Evolutionary conservation across 1,140 invertebrate genomes (phyloP), one percentile per base, ranked within the genome.

Genomic region (Drosophila bocqueti): DNA sequence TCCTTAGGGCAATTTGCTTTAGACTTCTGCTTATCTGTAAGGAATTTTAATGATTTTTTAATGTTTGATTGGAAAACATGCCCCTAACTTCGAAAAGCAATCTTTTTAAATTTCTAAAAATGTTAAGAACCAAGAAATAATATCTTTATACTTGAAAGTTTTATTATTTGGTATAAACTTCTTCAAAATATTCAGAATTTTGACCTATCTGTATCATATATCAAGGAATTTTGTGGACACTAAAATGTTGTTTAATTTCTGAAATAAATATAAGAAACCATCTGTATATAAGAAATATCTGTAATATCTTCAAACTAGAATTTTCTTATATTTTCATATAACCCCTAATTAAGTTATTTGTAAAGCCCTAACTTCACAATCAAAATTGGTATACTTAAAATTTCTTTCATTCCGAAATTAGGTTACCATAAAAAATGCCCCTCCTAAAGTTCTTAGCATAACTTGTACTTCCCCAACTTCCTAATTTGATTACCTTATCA

Each of bases 401-500:
- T 21, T 45, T 46, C 18, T 47, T 24, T 47, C 45, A 46, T 24
- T 46, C 16, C 29, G 2, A 13, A 18, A 34, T 16, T 16, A 26
- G 4, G 1, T 26, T 49, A 9, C 29, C 11, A 13, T 34, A 21
- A 18, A 8, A 8, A 15, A 16, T 36, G 9, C 29, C 13, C 0
- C 3, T 36, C 8, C 6, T 21, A 5, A 36, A 54, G 31, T 9
- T 36, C 13, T 15, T 2, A 5, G 7, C 2, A 5, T 0, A 36
- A 16, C 4, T 55, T 38, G 16, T 36, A 16, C 1, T 46, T 46
- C 5, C 11, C 13, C 11, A 24, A 24, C 18, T 36, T 38, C 34
- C 52, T 11, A 55, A 55, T 38, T 55, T 6, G 15, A 55, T 55
- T 55, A 16, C 34, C 34, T 16, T n/a, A 40, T n/a, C 34, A 55